Base-by-base conservation (phyloP, 2,797 vertebrate genomes). In the Bovichtus variegatus region DNA sequence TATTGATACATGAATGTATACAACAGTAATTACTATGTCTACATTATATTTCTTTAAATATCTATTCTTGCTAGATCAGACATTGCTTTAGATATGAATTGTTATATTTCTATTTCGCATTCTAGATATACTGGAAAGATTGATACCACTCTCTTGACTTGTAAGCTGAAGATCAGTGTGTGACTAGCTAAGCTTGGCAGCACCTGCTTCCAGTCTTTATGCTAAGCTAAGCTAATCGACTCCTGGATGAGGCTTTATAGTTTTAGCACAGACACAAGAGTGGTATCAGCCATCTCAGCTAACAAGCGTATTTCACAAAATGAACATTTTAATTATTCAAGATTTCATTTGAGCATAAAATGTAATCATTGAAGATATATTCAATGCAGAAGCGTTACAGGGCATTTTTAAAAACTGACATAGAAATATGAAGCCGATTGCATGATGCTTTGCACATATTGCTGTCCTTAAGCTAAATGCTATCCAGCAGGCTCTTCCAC, bases 361-460 rank as follows among this genome's bases (percentile, higher is more conserved):
- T 41, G 9, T 19, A 16, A 41, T 41, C 2, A 31, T 1, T 25
- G 18, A 60, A 27, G 25, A 63, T 21, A 1, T 29, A 67, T 12
- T 40, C 4, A 44, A 19, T 53, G 27, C 21, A 51, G 21, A n/a
- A 51, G 15, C 46, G 43, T 54, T 38, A 50, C 11, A 2, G 13
- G 53, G 0, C 4, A 15, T 47, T 75, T 64, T 41, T 40, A 12
- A 44, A 66, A 63, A 46, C 3, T 7, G 7, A 43, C 21, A 31
- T 63, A 0, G 9, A 38, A 51, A 60, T 15, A 41, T 8, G 15
- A 16, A 47, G 16, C n/a, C 43, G 12, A 53, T 38, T 49, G 9
- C 31, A n/a, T 63, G 19, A 57, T n/a, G 18, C 15, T 54, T 47
- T 44, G 19, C 25, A 67, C 50, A 76, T 36, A 57, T 70, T 53